Evolutionary conservation across 2,888 invertebrate species (phyloP).

Genomic region (Cactoblastis cactorum): DNA sequence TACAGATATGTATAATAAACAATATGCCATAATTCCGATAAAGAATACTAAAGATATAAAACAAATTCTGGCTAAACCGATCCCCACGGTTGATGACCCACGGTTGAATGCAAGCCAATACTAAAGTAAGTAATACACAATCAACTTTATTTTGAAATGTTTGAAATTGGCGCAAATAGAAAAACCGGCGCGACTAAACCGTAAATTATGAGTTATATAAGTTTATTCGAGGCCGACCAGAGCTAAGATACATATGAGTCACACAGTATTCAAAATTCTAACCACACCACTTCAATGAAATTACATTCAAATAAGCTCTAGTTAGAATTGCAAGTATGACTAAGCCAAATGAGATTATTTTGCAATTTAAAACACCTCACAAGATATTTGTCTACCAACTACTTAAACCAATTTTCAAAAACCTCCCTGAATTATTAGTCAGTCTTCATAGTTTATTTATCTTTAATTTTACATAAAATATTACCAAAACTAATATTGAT

Average conservation of each 20-base stretch:
- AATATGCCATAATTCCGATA: no score
- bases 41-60: not conserved
- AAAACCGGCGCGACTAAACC: conserved; percentile 2
- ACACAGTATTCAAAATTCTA: not conserved
- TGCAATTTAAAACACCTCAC: no score
- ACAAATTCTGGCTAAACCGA: not conserved
- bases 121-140: not conserved
- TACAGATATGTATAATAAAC: no score
- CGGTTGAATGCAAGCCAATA: not conserved
- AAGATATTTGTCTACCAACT: no score
- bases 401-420: no score
- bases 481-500: no score
- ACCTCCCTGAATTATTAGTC: no score
- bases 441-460: no score
- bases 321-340: no score
- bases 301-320: not conserved
- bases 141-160: conserved; percentile 7
- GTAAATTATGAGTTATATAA: conserved; percentile 12
- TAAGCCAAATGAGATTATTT: no score
- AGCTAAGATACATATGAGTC: conserved; percentile 2
- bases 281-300: not conserved
- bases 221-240: not conserved
- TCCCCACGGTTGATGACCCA: not conserved
- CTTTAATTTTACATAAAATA: no score
- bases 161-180: conserved; percentile 6